phyloP scores from a whole-genome alignment of 2,888 invertebrate species.

The Diarsia mendica region DNA sequence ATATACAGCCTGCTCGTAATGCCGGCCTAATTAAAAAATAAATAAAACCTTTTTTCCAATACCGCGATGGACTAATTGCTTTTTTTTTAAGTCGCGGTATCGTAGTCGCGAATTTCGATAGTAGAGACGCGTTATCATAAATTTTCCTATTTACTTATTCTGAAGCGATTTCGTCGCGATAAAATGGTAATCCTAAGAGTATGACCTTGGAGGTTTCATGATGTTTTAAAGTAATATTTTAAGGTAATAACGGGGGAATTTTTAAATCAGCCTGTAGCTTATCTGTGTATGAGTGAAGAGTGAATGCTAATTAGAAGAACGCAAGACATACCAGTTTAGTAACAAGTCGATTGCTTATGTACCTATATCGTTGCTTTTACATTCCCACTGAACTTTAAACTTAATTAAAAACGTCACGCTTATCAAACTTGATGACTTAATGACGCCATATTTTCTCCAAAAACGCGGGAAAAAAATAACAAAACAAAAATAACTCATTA shows the following conservation, averaged over 20 bases:
- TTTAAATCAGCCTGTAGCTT: conserved; percentile 39
- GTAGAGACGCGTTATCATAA: conserved; percentile 38
- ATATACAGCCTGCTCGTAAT: conserved; percentile 79
- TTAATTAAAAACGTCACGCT: conserved; percentile 19
- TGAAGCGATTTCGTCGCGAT: conserved; percentile 46
- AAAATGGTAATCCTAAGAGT: conserved; percentile 47
- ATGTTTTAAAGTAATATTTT: conserved; percentile 13
- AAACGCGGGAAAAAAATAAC: conserved; percentile 24
- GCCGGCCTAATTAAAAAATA: conserved; percentile 69
- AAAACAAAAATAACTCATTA: conserved; percentile 43
- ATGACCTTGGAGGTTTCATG: conserved; percentile 38
- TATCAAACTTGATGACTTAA: conserved; percentile 11
- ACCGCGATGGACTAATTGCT: conserved; percentile 34
- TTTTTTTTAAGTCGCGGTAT: conserved; percentile 15
- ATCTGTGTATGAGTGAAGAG: conserved; percentile 9
- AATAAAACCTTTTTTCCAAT: conserved; percentile 62
- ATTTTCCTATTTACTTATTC: conserved; percentile 51
- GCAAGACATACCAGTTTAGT: conserved; percentile 18
- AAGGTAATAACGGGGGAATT: background rate
- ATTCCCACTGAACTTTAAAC: conserved; percentile 34
- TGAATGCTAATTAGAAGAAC: conserved; percentile 37
- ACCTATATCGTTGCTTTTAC: conserved; percentile 23
- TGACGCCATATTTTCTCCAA: conserved; percentile 4
- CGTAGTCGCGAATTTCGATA: conserved; percentile 30
- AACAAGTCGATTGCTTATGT: conserved; percentile 24